Conservation (phyloP, 2,113 vertebrate species). For the Ginglymostoma cirratum region DNA sequence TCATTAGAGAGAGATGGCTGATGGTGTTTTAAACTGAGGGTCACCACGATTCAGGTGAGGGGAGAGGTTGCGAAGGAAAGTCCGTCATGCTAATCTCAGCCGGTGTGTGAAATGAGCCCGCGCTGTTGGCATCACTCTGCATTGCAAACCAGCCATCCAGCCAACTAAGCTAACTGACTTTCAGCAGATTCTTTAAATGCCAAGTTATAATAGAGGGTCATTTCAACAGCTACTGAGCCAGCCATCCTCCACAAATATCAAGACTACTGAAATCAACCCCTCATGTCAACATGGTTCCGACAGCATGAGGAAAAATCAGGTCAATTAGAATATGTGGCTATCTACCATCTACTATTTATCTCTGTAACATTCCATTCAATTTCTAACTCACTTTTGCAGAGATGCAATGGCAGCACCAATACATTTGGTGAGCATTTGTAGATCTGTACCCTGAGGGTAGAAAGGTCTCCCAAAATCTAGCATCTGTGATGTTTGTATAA, state of each 20-base stretch:
- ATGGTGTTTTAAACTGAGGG: too few relatives aligned
- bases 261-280: background rate
- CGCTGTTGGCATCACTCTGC: too few relatives aligned
- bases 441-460: background rate
- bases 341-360: background rate
- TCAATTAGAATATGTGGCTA: background rate
- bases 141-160: too few relatives aligned
- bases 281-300: background rate
- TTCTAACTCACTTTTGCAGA: background rate
- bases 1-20: too few relatives aligned
- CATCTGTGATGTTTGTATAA: background rate
- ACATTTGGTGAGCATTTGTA: background rate
- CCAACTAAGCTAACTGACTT: too few relatives aligned
- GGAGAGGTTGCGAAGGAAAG: too few relatives aligned
- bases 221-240: background rate
- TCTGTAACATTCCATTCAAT: background rate
- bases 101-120: too few relatives aligned
- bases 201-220: background rate
- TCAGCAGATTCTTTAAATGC: background rate
- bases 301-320: background rate
- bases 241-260: background rate
- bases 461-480: background rate
- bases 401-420: background rate
- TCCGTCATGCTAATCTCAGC: too few relatives aligned
- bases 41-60: too few relatives aligned